Evolutionary conservation across 2,888 invertebrate genomes (phyloP), one percentile per base, ranked within the genome.

Genomic region (Leptothorax acervorum): DNA sequence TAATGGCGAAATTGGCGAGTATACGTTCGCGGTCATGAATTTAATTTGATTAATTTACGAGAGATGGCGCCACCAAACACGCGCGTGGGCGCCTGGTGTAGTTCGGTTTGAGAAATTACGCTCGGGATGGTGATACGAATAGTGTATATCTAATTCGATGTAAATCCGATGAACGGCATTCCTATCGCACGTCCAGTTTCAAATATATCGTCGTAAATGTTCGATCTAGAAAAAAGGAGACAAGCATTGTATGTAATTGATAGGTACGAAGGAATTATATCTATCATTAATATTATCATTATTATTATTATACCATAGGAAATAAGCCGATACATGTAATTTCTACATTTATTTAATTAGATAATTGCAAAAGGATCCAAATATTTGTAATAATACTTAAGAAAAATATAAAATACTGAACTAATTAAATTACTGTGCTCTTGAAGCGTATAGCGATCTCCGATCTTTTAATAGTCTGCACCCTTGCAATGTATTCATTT

Each of bases 41-140:
- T 86, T 88, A 15, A 48, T 3, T 48, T 18, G 42, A 2, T 76
- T 86, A 86, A 90, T 90, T 88, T 86, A 39, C 91, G 70, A 86
- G 76, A 90, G 91, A 87, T 91, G 91, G 90, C 91, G 88, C 91
- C 86, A 90, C 89, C 2, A 65, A 42, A 51, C 53, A 60, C 82
- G 18, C 73, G 79, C 85, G 71, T 76, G 73, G 78, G 71, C 70
- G 60, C 42, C 12, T 3, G 42, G 3, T 9, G 28, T 35, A 23
- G 18, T 3, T 18, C 18, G 6, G 23, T 60, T 55, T 57, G n/a
- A 23, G 42, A 79, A 71, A 18, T 68, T n/a, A 2, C 3, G 11
- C 39, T 23, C 45, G 35, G 18, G 15, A 45, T 68, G 28, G 73
- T 73, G 35, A 28, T 31, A 23, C 57, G 42, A 5, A n/a, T 55